Evolutionary conservation across 2,888 invertebrate genomes (phyloP).

Genomic region (Lasioglossum lativentre): DNA sequence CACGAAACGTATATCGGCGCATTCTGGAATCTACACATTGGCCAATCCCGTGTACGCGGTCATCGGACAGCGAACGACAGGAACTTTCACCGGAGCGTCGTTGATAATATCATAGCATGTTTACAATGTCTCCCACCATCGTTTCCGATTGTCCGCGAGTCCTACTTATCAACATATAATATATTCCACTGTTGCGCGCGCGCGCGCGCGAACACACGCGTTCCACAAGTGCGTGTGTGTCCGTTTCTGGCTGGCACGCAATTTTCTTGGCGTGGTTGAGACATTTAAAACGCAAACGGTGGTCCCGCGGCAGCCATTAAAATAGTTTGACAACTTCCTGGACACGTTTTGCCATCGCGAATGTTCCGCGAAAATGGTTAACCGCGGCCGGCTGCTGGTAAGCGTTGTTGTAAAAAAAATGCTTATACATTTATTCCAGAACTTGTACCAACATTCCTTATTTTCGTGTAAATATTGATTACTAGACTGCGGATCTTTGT

Average conservation of each 20-base stretch:
- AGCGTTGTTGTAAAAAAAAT: background rate
- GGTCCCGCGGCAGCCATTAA: background rate
- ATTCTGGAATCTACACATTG: slow-evolving; percentile 55
- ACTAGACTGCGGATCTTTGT: too few species aligned
- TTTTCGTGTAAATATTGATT: too few species aligned
- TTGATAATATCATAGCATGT: slow-evolving; percentile 64
- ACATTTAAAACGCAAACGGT: background rate
- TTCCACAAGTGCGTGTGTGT: background rate
- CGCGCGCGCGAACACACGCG: background rate
- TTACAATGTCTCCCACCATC: slow-evolving; percentile 57
- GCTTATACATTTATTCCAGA: background rate
- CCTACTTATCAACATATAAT: slow-evolving; percentile 49
- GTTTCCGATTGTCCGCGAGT: slow-evolving; percentile 58
- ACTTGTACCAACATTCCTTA: background rate
- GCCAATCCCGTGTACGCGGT: slow-evolving; percentile 42
- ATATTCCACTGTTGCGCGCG: slow-evolving; percentile 32
- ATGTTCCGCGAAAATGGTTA: background rate
- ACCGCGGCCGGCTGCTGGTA: too few species aligned
- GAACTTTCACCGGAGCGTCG: slow-evolving; percentile 68
- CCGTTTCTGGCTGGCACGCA: background rate
- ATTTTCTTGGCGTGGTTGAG: slow-evolving; percentile 25
- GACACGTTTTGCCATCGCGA: background rate
- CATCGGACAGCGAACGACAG: slow-evolving; percentile 49
- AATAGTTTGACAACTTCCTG: background rate
- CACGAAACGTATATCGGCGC: slow-evolving; percentile 46